Percentiles rank a stretch among this genome's conserved stretches.
These are phyloP conservation scores for Mola mola DNA, from an alignment of 2,113 vertebrate genomes.

Conservation along the genomic window DNA sequence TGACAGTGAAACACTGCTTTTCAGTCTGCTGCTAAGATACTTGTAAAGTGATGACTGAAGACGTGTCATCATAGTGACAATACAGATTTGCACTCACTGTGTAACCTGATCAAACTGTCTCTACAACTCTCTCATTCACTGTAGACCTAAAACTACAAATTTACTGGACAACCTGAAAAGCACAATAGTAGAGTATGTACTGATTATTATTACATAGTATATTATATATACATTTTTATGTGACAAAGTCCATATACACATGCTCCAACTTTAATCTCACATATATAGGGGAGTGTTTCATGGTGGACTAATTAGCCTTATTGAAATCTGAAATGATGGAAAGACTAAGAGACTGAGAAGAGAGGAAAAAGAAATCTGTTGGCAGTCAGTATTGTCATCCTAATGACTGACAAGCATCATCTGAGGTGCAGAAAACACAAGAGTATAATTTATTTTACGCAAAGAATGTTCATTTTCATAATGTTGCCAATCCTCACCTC, in stretches of 20 bases:
- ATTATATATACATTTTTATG: conserved; percentile 40
- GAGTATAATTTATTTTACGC: too few relatives aligned
- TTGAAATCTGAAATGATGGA: not conserved
- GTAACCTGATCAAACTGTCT: too few relatives aligned
- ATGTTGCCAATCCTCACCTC: not conserved
- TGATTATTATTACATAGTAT: not conserved
- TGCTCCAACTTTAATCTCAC: conserved; percentile 15
- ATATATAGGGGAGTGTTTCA: conserved; percentile 7
- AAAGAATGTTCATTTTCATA: not conserved
- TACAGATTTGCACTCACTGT: too few relatives aligned
- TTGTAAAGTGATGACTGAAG: too few relatives aligned
- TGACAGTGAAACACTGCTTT: too few relatives aligned
- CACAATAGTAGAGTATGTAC: conserved; percentile 42
- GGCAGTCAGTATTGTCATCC: too few relatives aligned
- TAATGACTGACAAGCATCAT: too few relatives aligned
- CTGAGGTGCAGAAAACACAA: too few relatives aligned
- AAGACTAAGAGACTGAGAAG: too few relatives aligned
- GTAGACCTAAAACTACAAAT: conserved; percentile 42
- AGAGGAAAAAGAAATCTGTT: too few relatives aligned
- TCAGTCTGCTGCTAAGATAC: too few relatives aligned
- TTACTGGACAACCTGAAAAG: conserved; percentile 35
- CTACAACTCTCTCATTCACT: conserved; percentile 8
- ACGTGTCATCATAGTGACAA: too few relatives aligned
- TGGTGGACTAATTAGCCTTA: not conserved
- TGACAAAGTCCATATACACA: conserved; percentile 33